Base-by-base conservation (phyloP, 2,888 invertebrate genomes). In the Eueremaeus valkanovi region DNA sequence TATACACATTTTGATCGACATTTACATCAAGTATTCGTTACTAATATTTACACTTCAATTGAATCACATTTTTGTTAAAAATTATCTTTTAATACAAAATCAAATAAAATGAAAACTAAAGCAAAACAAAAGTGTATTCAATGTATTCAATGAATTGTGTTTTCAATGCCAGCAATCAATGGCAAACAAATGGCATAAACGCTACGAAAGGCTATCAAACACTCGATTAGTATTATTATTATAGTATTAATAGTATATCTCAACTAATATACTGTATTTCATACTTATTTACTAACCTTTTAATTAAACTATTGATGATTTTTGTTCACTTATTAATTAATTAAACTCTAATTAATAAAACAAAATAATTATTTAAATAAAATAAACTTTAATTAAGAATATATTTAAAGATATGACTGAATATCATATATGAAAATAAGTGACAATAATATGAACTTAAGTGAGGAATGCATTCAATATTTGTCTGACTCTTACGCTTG, bases 141-240 rank as follows among this genome's bases (percentile, higher is more conserved):
- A 51, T 51, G 21, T 2, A 51, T 51, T 45, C 45, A 51, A 51
- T 21, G 1, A 55, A 27, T 51, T 51, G 51, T 21, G n/a, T 55
- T 27, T 55, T 55, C 55, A 55, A 55, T 55, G 55, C 24, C 55
- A 55, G 55, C 51, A 55, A 11, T 55, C 9, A 55, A 55, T 27
- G 55, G 55, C 55, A 55, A 55, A 55, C 55, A 21, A n/a, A n/a
- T n/a, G n/a, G n/a, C n/a, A n/a, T n/a, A 55, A 55, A 55, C 27
- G 55, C 55, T 27, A 55, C 27, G 5, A 21, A 55, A 55, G 24
- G 45, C 45, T 9, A 51, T 18, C 27, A n/a, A 55, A 27, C 11
- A 9, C 11, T 40, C 40, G 40, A 6, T 40, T 40, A 55, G 24
- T 2, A 27, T 55, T 21, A 27, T 5, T 1, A 8, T 2, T 11